Base-by-base conservation (phyloP, 2,797 vertebrate genomes). In the Neosilurus mollespiculum region DNA sequence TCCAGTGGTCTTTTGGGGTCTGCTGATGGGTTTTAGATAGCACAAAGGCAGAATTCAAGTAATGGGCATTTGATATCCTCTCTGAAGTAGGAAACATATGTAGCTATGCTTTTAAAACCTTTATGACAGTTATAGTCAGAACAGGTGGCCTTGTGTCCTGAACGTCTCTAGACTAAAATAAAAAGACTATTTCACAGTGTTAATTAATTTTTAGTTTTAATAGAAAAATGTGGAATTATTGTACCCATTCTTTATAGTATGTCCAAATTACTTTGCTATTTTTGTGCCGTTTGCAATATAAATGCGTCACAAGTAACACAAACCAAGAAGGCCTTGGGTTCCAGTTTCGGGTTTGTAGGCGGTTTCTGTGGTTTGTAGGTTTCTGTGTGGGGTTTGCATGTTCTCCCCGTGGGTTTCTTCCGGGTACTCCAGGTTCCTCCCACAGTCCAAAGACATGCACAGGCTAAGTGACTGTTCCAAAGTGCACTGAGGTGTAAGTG, bases 91-190 rank as follows among this genome's bases (percentile, higher is more conserved):
- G 80, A 87, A 78, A 64, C 62, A 66, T 87, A 89, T 73, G 71
- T 86, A 87, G 84, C 59, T 65, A 69, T 82, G 83, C 80, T 90
- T 88, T 80, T 91, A 84, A 86, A 88, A 61, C 73, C 85, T 83
- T 87, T 61, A 87, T 87, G 87, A 89, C 87, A 87, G 89, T 91
- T 87, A 85, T 78, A 87, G 87, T 85, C 82, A 87, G 88, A 90
- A 83, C 85, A 81, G 67, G 90, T 87, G 86, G 75, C 84, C 75
- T 81, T 87, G 86, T 87, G 83, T 91, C 91, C 89, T 93, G 90
- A 76, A 81, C 76, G 81, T 78, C 81, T 69, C 88, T 88, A 22
- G 9, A 79, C 83, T 81, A n/a, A 82, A 88, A 90, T 89, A 83
- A 86, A 80, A 56, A 62, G 58, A 80, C 14, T 53, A 64, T 18